phyloP scores from a whole-genome alignment of 2,797 vertebrate genomes.

The Vespertilio murinus region DNA sequence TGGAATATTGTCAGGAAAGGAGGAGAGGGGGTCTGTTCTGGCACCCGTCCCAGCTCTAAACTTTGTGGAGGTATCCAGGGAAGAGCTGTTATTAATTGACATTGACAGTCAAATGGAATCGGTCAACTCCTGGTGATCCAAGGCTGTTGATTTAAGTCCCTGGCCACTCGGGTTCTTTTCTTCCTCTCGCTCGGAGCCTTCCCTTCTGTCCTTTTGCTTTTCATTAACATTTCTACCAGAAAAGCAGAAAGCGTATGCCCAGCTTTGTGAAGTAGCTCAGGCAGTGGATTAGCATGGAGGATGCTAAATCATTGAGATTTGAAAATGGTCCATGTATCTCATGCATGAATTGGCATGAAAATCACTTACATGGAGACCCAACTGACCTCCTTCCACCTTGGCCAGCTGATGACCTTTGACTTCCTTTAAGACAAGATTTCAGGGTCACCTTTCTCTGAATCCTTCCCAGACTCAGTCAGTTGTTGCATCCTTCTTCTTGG shows the following conservation, averaged over 20 bases:
- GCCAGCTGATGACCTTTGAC: background rate
- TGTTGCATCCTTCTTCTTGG: background rate
- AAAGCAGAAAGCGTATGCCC: background rate
- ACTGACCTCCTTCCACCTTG: background rate
- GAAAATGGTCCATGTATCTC: background rate
- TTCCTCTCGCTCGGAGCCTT: background rate
- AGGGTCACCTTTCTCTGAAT: background rate
- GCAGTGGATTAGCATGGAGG: background rate
- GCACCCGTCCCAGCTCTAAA: constrained; percentile 60
- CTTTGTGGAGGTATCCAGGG: constrained; percentile 40
- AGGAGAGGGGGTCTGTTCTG: constrained; percentile 45
- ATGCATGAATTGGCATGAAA: background rate
- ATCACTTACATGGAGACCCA: background rate
- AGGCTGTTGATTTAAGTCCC: background rate
- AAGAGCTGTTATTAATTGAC: constrained; percentile 65
- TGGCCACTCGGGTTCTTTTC: background rate
- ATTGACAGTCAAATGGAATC: constrained; percentile 59
- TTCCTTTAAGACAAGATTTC: background rate
- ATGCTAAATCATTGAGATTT: background rate
- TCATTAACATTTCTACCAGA: background rate
- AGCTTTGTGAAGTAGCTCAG: background rate
- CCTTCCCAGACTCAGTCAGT: background rate
- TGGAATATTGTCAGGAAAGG: constrained; percentile 55
- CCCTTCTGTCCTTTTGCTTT: background rate
- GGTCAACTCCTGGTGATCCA: constrained; percentile 56